These are phyloP conservation scores for Eristalis arbustorum DNA, from an alignment of 2,888 invertebrate species.

Conservation along the genomic window DNA sequence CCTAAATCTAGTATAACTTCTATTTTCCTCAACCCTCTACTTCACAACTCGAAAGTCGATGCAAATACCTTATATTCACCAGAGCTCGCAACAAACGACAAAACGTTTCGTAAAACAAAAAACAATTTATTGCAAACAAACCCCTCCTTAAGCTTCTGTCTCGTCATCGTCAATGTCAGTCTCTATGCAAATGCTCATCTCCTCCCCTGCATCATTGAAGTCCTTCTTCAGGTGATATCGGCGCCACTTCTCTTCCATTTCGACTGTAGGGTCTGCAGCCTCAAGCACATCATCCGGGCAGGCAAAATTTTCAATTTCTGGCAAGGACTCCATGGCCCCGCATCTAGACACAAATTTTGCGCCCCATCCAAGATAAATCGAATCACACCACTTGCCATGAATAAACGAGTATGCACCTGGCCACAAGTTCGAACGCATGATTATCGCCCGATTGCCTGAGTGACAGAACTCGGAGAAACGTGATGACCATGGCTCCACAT, in stretches of 20 bases:
- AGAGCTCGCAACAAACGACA: no score
- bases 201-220: constrained; percentile 80
- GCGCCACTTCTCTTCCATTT: constrained; percentile 88
- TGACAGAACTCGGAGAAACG: constrained; percentile 83
- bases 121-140: no score
- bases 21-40: no score
- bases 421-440: constrained; percentile 90
- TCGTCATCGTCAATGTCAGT: constrained; percentile 71
- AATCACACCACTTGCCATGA: constrained; percentile 83
- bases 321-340: constrained; percentile 84
- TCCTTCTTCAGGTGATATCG: constrained; percentile 80
- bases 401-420: constrained; percentile 92
- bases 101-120: no score
- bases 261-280: constrained; percentile 89
- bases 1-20: no score
- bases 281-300: constrained; percentile 89
- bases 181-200: constrained; percentile 76
- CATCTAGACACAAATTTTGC: constrained; percentile 86
- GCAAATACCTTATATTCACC: no score
- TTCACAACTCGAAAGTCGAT: no score
- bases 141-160: no score
- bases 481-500: constrained; percentile 86
- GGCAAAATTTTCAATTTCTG: constrained; percentile 85
- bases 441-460: constrained; percentile 85
- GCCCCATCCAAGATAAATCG: constrained; percentile 90